phyloP scores from a whole-genome alignment of 2,888 invertebrate genomes.

The Eremobia ochroleuca region DNA sequence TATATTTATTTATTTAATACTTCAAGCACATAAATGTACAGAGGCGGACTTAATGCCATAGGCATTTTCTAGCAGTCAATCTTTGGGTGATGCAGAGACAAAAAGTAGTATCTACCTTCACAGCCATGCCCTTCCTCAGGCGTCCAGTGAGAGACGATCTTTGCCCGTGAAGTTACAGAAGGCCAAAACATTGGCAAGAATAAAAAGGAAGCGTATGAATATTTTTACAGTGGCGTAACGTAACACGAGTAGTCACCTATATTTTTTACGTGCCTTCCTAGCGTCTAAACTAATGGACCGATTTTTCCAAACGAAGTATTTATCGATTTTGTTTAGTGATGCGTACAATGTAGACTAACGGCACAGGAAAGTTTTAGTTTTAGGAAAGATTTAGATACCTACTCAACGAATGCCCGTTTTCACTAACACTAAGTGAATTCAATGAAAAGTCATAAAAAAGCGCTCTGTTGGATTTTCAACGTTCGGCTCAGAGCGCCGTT shows the following conservation, averaged over 20 bases:
- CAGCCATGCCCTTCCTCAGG: too few relatives aligned
- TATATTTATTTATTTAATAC: too few relatives aligned
- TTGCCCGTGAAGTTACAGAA: too few relatives aligned
- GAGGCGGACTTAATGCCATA: too few relatives aligned
- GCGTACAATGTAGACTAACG: conserved; percentile 13
- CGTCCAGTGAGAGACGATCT: too few relatives aligned
- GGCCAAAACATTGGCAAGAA: too few relatives aligned
- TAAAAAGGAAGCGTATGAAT: not conserved
- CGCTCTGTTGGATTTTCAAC: not conserved
- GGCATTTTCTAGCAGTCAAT: too few relatives aligned
- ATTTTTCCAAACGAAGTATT: conserved; percentile 52
- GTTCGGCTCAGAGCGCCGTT: too few relatives aligned
- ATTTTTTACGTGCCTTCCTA: conserved; percentile 30
- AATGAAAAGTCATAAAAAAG: not conserved
- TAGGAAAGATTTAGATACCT: not conserved
- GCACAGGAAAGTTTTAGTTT: not conserved
- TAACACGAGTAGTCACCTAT: not conserved
- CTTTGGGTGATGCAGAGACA: too few relatives aligned
- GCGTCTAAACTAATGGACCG: conserved; percentile 45
- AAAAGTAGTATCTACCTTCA: too few relatives aligned
- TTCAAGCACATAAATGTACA: too few relatives aligned
- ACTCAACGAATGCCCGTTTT: not conserved
- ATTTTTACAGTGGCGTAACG: not conserved
- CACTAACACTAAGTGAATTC: not conserved
- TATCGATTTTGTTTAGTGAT: conserved; percentile 41